Percentiles rank a stretch among this genome's conserved stretches.
Conservation (phyloP, 2,113 vertebrate genomes). For the Xiphias gladius region DNA sequence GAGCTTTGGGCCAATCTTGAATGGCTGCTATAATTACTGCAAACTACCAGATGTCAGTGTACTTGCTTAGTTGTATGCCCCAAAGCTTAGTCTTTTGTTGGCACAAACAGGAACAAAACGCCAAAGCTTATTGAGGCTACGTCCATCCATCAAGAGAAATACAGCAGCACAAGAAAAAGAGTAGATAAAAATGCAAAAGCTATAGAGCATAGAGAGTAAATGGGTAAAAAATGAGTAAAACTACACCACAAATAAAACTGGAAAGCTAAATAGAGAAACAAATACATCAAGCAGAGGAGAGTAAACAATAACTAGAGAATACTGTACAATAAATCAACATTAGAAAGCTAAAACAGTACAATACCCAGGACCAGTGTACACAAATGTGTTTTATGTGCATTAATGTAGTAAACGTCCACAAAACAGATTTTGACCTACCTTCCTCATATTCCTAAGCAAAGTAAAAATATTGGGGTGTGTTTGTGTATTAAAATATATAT, state of each 20-base stretch:
- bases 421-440: background rate
- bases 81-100: background rate
- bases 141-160: background rate
- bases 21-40: background rate
- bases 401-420: background rate
- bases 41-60: slow-evolving; percentile 42
- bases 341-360: too few species aligned
- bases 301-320: background rate
- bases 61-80: background rate
- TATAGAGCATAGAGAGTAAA: background rate
- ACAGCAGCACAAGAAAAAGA: background rate
- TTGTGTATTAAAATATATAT: background rate
- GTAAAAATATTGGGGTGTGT: background rate
- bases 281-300: background rate
- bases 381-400: background rate
- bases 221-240: background rate
- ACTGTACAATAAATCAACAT: too few species aligned
- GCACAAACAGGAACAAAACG: background rate
- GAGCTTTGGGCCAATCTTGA: background rate
- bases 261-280: background rate
- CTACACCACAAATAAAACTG: background rate
- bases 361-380: background rate
- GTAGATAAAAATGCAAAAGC: background rate
- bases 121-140: background rate
- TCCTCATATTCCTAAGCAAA: background rate